These are phyloP conservation scores for Hydroisotoma schaefferi DNA, from an alignment of 2,888 invertebrate species.

Conservation along the genomic window DNA sequence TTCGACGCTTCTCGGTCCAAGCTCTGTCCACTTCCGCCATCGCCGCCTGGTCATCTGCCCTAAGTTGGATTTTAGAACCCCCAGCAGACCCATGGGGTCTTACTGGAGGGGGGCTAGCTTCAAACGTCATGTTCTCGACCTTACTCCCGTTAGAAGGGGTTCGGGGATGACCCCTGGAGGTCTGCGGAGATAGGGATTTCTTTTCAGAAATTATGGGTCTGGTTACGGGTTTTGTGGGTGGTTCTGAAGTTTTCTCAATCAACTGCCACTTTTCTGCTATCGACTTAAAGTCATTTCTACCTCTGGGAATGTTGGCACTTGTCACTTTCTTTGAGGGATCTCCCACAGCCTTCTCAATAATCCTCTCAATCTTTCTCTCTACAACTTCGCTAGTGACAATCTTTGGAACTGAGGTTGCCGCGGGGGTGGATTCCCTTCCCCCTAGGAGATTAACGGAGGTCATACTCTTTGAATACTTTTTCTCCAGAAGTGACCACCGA, in stretches of 20 bases:
- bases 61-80: conserved; percentile 7
- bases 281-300: conserved; percentile 50
- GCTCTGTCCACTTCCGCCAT: conserved; percentile 31
- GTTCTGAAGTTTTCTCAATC: conserved; percentile 43
- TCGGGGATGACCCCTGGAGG: conserved; percentile 15
- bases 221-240: conserved; percentile 28
- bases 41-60: conserved; percentile 12
- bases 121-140: too few relatives aligned
- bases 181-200: conserved; percentile 30
- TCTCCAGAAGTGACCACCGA: conserved; percentile 48
- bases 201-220: conserved; percentile 25
- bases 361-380: conserved; percentile 47
- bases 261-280: conserved; percentile 53
- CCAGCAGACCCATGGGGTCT: neutral
- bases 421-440: conserved; percentile 23
- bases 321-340: conserved; percentile 28
- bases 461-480: conserved; percentile 49
- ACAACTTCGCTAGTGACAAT: conserved; percentile 40
- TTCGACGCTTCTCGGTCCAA: conserved; percentile 31
- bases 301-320: conserved; percentile 39
- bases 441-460: conserved; percentile 44
- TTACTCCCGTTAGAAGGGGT: conserved; percentile 2
- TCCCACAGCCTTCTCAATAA: conserved; percentile 37
- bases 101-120: conserved; percentile 12
- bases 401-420: conserved; percentile 30